phyloP scores from a whole-genome alignment of 2,113 vertebrate species.

The Scalopus aquaticus region DNA sequence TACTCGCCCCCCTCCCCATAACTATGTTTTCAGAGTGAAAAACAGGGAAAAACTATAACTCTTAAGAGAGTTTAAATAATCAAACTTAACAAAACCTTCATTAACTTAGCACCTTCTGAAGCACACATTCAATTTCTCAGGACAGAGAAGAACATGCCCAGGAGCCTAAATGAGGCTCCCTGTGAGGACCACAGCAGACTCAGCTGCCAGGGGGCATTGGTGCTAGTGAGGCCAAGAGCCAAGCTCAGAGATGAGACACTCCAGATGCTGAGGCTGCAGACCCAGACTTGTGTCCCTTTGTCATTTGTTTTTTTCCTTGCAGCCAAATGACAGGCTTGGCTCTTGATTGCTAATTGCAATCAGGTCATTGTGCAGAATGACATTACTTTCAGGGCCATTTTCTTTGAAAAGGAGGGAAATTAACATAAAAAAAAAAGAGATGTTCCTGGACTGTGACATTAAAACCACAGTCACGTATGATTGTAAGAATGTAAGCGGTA shows the following conservation, averaged over 20 bases:
- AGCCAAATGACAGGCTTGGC: conserved; percentile 32
- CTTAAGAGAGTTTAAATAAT: not conserved
- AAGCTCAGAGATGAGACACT: not conserved
- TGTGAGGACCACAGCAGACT: not conserved
- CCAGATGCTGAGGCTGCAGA: conserved; percentile 15
- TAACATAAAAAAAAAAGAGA: conserved; percentile 72
- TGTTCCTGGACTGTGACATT: conserved; percentile 52
- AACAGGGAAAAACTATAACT: not conserved
- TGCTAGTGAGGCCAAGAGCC: accelerated
- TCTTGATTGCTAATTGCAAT: conserved; percentile 43
- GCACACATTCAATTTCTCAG: not conserved
- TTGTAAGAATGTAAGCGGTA: conserved; percentile 10
- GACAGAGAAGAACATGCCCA: not conserved
- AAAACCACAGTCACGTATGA: conserved; percentile 64
- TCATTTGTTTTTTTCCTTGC: not conserved
- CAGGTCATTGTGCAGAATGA: conserved; percentile 56
- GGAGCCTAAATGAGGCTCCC: not conserved
- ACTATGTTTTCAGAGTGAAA: not conserved
- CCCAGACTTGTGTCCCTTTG: not conserved
- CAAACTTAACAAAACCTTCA: not conserved
- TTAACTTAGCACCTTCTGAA: not conserved
- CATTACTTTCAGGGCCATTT: conserved; percentile 67
- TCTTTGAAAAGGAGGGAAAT: conserved; percentile 69
- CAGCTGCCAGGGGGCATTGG: not conserved
- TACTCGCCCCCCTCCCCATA: not conserved